Conservation (phyloP, 2,113 vertebrate species). For the Saccopteryx bilineata region DNA sequence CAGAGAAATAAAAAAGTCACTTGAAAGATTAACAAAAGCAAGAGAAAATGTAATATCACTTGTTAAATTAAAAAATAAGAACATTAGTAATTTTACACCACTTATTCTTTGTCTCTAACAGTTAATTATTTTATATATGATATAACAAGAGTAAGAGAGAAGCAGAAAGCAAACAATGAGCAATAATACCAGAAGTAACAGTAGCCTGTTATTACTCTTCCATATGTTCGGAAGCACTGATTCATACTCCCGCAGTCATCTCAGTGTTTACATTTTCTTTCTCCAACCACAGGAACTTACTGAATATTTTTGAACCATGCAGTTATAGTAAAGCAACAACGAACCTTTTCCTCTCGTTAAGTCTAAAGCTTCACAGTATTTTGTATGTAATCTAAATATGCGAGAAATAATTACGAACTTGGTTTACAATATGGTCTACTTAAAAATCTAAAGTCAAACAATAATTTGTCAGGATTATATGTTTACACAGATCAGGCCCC, state of each 20-base stretch:
- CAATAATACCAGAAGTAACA: slow-evolving; percentile 16
- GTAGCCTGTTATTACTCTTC: slow-evolving; percentile 31
- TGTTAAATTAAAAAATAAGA: not conserved
- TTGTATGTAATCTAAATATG: not conserved
- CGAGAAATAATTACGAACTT: not conserved
- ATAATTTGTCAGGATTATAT: not conserved
- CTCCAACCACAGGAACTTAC: not conserved
- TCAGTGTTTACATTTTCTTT: slow-evolving; percentile 49
- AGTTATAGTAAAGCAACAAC: not conserved
- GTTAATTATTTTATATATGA: not conserved
- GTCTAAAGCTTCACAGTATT: not conserved
- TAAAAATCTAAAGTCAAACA: not conserved
- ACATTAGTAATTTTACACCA: not conserved
- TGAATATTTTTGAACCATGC: not conserved
- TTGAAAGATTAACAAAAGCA: not conserved
- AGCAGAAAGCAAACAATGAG: slow-evolving; percentile 23
- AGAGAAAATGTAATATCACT: not conserved
- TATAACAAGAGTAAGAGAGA: slow-evolving; percentile 54
- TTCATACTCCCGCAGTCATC: slow-evolving; percentile 39
- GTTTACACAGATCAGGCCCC: not conserved
- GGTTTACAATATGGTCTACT: not conserved
- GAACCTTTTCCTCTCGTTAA: not conserved
- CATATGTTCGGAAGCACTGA: slow-evolving; percentile 46
- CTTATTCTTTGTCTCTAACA: not conserved
- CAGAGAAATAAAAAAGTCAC: slow-evolving; percentile 28